Percentiles rank a stretch among this genome's conserved stretches.
Conservation (phyloP, 2,113 vertebrate genomes). For the Muntiacus muntjak region DNA sequence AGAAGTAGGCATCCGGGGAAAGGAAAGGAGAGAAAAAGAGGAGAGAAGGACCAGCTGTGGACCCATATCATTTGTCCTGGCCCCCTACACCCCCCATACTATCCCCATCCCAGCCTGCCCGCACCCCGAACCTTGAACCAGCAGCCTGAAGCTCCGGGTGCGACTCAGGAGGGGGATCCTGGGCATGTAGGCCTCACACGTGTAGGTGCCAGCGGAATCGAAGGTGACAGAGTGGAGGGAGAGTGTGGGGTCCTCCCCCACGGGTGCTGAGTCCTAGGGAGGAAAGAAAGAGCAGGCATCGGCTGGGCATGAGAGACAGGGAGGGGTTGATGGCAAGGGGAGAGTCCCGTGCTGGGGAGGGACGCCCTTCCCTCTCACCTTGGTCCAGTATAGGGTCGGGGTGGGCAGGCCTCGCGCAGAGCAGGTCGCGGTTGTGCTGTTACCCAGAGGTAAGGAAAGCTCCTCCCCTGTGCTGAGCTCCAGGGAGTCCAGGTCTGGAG, state of each 20-base stretch:
- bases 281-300: neutral
- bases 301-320: neutral
- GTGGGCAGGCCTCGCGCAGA: slow-evolving; percentile 75
- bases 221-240: slow-evolving; percentile 72
- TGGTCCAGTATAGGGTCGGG: slow-evolving; percentile 84
- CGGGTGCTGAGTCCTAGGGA: slow-evolving; percentile 22
- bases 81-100: accelerated
- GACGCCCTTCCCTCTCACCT: slow-evolving; percentile 74
- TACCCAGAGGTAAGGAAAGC: slow-evolving; percentile 67
- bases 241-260: slow-evolving; percentile 41
- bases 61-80: neutral
- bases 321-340: accelerated
- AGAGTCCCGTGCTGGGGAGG: accelerated
- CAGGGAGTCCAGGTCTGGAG: slow-evolving; percentile 85
- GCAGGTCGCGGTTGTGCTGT: slow-evolving; percentile 78
- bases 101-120: neutral
- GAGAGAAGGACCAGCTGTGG: neutral
- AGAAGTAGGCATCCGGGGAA: neutral
- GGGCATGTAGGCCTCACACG: slow-evolving; percentile 82
- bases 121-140: slow-evolving; percentile 82
- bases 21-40: no score
- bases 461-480: slow-evolving; percentile 71
- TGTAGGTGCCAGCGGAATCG: slow-evolving; percentile 80
- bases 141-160: slow-evolving; percentile 75
- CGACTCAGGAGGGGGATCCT: slow-evolving; percentile 80